Base-by-base conservation (phyloP, 2,888 invertebrate species). In the Quadroppia sp. region DNA sequence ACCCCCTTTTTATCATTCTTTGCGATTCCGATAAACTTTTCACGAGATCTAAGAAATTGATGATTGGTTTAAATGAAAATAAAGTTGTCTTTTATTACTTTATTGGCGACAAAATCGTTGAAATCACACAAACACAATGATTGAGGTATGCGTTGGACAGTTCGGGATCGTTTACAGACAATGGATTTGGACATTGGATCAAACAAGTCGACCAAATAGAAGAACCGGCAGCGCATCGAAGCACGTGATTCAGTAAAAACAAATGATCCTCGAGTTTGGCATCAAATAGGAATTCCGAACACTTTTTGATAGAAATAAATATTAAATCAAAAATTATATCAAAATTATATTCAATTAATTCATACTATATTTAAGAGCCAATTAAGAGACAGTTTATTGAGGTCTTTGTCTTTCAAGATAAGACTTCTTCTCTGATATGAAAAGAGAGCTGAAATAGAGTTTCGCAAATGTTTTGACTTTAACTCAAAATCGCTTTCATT, bases 191-290 rank as follows among this genome's bases (percentile, higher is more conserved):
- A 70, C 74, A 74, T 48, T 76, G 64, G 9, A 76, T 64, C 17
- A 76, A 53, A 20, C 42, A 36, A 15, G 50, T 59, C 3, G 70
- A 71, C 71, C 72, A 69, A 17, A 28, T 20, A 25, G 74, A 69
- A 40, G 69, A 59, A 25, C 75, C 76, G n/a, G 73, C 48, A 6
- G 76, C 74, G 40, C 76, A 75, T 28, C 76, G 50, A 7, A 76
- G 74, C 0, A 73, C 72, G 28, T 76, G 76, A 73, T 76, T 76
- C n/a, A 76, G 61, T 2, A 76, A 17, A 53, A 76, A 76, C 17
- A 76, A 30, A 45, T 71, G 56, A 28, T 75, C 76, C 0, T 72
- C 71, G 3, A 32, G 42, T 25, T 53, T 53, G 25, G 75, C 72
- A 11, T 40, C 48, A 15, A 56, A 25, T n/a, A 72, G 25, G 56